Base-by-base conservation (phyloP, 1,140 invertebrate species). In the Micrasema minimum region DNA sequence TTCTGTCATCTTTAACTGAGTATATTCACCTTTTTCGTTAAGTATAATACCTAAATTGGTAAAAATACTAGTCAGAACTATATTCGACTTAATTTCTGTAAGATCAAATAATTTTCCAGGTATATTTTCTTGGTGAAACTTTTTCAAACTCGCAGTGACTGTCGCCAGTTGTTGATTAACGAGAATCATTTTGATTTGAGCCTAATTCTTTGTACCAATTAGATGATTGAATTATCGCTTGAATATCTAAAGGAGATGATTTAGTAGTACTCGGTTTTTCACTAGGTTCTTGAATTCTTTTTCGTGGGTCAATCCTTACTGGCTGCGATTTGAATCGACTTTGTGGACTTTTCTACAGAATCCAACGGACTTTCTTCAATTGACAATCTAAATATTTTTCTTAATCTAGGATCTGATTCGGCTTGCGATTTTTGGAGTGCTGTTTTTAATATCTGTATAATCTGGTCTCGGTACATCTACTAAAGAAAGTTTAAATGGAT, bases 401-500 rank as follows among this genome's bases (percentile, higher is more conserved):
- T 84, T 66, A 92, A 76, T 45, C 91, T 84, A 0, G 91, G 91
- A 85, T 93, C 91, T 2, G 87, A 85, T 50, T 89, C 84, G 0
- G 91, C 89, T 74, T 90, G 88, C 6, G 90, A 88, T 76, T 91
- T n/a, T 90, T 64, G 88, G 89, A 38, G 88, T 87, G 72, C 86
- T 89, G 35, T 92, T 81, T 78, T 90, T 91, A 20, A 94, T 84
- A 57, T 91, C 89, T 0, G 87, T 88, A 75, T 93, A 95, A 77
- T 92, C 90, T 0, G 91, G 90, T 46, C 88, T 82, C 0, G 91
- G 90, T 74, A 93, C 89, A 66, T 89, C 88, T 18, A 93, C 88
- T 3, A 88, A 79, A 37, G 86, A 62, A 22, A 91, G 84, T 78
- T 89, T 90, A 82, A 91, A 95, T 1, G 80, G 31, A 93, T 89